A percentile compares a stretch with the other conserved stretches of the same genome.
These are phyloP conservation scores for Tympanuchus pallidicinctus DNA, from an alignment of 2,113 vertebrate species.

Conservation along the genomic window DNA sequence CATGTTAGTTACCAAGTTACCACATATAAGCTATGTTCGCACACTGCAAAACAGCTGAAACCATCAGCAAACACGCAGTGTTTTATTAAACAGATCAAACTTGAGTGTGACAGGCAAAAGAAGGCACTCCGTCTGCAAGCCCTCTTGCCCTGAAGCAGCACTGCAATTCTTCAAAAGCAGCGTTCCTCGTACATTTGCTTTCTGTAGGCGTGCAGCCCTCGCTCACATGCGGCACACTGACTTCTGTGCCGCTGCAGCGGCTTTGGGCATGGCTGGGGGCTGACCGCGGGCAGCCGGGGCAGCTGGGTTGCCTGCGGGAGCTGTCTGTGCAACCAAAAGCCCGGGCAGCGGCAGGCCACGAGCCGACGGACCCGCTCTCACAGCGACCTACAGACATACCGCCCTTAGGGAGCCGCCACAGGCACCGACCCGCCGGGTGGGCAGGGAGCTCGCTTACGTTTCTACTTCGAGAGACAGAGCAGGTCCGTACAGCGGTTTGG, in stretches of 20 bases:
- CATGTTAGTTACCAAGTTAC: background rate
- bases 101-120: background rate
- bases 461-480: background rate
- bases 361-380: background rate
- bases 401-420: background rate
- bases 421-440: background rate
- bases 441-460: background rate
- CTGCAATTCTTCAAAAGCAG: background rate
- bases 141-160: background rate
- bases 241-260: background rate
- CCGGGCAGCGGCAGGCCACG: too few species aligned
- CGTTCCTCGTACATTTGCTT: background rate
- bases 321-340: background rate
- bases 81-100: background rate
- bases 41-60: background rate
- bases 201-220: background rate
- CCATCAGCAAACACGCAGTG: background rate
- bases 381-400: background rate
- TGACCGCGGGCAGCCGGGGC: too few species aligned
- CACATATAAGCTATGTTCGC: background rate
- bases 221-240: background rate
- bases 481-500: background rate
- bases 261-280: too few species aligned
- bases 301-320: background rate
- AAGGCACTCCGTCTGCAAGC: background rate